Conservation (phyloP, 2,888 invertebrate species). For the Trichopoda pennipes region DNA sequence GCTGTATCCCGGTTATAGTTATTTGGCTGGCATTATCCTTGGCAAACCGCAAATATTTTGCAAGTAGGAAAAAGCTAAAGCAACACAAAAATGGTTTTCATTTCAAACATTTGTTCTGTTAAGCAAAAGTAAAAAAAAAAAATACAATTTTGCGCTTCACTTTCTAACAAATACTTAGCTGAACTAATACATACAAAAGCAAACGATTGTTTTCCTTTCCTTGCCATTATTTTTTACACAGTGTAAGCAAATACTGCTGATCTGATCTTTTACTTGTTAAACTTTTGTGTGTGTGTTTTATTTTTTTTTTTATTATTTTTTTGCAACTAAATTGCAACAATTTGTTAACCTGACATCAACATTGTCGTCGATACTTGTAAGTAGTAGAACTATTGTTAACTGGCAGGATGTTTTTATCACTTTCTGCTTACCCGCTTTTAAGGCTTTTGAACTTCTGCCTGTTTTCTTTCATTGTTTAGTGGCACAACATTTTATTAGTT, state of each 20-base stretch:
- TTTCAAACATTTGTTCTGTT: constrained; percentile 43
- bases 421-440: constrained; percentile 50
- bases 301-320: constrained; percentile 25
- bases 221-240: neutral
- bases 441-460: constrained; percentile 38
- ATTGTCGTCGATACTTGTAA: constrained; percentile 54
- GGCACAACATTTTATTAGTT: constrained; percentile 27
- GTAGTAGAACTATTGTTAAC: constrained; percentile 46
- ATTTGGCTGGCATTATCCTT: constrained; percentile 65
- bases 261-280: constrained; percentile 62
- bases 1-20: constrained; percentile 35
- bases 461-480: constrained; percentile 23
- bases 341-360: constrained; percentile 73
- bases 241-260: constrained; percentile 54
- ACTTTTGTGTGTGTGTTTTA: no score
- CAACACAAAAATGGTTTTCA: constrained; percentile 63
- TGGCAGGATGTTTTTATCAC: constrained; percentile 50
- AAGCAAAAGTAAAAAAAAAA: neutral
- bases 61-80: constrained; percentile 7
- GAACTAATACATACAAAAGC: constrained; percentile 48
- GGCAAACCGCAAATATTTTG: constrained; percentile 68
- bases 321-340: constrained; percentile 71
- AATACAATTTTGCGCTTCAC: neutral
- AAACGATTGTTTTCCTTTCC: constrained; percentile 63
- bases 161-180: constrained; percentile 12